These are phyloP conservation scores for Holothuria glaberrima DNA, from an alignment of 35 echinoderm and acorn worm species.

Conservation along the genomic window DNA sequence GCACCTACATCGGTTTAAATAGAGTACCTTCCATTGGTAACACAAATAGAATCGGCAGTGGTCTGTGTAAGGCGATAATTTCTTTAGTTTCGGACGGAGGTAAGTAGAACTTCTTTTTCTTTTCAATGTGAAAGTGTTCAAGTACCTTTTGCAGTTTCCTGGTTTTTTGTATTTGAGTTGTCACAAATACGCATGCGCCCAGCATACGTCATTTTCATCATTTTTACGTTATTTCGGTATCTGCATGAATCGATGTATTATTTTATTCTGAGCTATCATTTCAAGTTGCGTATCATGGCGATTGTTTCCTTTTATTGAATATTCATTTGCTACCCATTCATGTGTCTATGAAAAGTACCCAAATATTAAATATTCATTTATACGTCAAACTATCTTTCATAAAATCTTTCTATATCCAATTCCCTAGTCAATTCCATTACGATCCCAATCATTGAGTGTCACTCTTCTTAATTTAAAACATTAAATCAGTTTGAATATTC, in stretches of 20 bases:
- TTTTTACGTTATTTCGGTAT: too few relatives aligned
- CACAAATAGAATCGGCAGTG: constrained; percentile 69
- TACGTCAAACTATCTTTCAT: too few relatives aligned
- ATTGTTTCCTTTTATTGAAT: neutral
- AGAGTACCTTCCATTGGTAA: constrained; percentile 70
- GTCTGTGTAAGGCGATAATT: constrained; percentile 86
- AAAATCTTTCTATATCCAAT: too few relatives aligned
- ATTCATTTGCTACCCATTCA: neutral
- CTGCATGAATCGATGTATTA: neutral
- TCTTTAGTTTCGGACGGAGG: constrained; percentile 64
- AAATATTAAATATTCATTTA: neutral
- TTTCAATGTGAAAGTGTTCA: neutral
- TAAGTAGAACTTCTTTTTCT: constrained; percentile 42
- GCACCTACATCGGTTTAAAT: constrained; percentile 90
- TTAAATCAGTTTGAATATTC: too few relatives aligned
- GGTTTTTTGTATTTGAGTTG: neutral
- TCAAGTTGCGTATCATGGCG: neutral
- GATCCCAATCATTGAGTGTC: too few relatives aligned
- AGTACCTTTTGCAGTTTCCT: neutral
- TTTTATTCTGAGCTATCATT: neutral
- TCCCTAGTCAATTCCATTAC: too few relatives aligned
- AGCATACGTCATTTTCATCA: too few relatives aligned
- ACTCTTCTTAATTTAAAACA: too few relatives aligned
- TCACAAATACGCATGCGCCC: neutral
- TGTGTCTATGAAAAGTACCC: neutral